Evolutionary conservation across 2,113 vertebrate species (phyloP), one percentile per base, ranked within the genome.

Genomic region (Gymnarchus niloticus): DNA sequence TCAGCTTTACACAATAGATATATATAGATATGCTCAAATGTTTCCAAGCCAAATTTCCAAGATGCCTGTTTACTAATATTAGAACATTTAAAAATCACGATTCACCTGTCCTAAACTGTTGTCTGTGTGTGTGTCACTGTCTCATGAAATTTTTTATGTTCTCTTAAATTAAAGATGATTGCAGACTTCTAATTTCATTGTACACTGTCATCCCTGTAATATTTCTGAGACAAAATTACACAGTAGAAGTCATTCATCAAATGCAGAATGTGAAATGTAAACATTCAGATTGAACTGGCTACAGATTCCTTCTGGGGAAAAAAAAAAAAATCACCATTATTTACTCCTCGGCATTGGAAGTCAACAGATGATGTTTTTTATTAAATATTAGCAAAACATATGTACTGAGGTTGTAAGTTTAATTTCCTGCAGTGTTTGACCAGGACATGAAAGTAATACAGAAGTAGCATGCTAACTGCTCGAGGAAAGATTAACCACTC

Each of bases 161-260:
- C 77, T n/a, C 48, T 81, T 23, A 81, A 51, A 51, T 51, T 81
- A 81, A 51, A 49, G 77, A 81, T 81, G 44, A 81, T 49, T 81
- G 44, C 21, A 81, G 48, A 25, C 10, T 81, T 81, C 77, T 81
- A 81, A 81, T 48, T 46, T 51, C 44, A 81, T 49, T 49, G 48
- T 49, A 25, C 77, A 25, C 41, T 48, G 76, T 28, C 77, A 81
- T 80, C 46, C n/a, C n/a, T 49, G 21, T 49, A 23, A 48, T 48
- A 51, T 25, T 48, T 49, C 77, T 49, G 77, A 51, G 44, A 81
- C 44, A 49, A 81, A 81, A 81, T 81, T 48, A 81, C 48, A 81
- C 48, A 51, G 77, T 81, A 81, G 44, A 44, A 48, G 77, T 51
- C 25, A 81, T 25, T 48, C 44, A 49, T 1, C 14, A 46, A 81